phyloP scores from a whole-genome alignment of 2,888 invertebrate species.

The Acanthosepion esculentum region DNA sequence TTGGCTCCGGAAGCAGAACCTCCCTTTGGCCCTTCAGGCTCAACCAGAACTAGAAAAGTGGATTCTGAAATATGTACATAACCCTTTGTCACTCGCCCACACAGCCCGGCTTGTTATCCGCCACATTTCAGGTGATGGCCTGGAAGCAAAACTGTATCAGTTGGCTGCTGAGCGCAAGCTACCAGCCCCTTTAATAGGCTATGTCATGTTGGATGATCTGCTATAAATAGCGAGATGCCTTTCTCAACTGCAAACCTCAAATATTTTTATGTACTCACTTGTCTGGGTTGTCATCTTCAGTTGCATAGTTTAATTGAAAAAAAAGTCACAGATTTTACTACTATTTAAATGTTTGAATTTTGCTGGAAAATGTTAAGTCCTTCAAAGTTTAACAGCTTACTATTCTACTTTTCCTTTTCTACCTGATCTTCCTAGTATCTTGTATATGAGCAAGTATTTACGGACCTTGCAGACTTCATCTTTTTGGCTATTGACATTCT shows the following conservation, averaged over 20 bases:
- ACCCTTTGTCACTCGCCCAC: slow-evolving; percentile 58
- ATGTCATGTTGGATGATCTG: slow-evolving; percentile 57
- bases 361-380: neutral
- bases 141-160: slow-evolving; percentile 52
- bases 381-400: neutral
- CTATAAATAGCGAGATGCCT: slow-evolving; percentile 37
- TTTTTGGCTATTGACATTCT: neutral
- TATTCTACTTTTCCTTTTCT: neutral
- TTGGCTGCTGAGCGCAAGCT: slow-evolving; percentile 54
- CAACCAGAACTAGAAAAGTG: slow-evolving; percentile 57
- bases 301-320: neutral
- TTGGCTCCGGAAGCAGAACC: slow-evolving; percentile 53
- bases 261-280: neutral
- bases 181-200: slow-evolving; percentile 56
- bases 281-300: neutral
- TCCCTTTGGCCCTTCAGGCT: slow-evolving; percentile 53
- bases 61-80: slow-evolving; percentile 56
- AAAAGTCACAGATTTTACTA: neutral
- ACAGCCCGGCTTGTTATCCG: slow-evolving; percentile 57
- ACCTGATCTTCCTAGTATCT: too few species aligned
- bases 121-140: slow-evolving; percentile 52
- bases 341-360: slow-evolving; percentile 17
- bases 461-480: too few species aligned
- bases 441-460: neutral
- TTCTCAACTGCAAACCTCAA: neutral